These are phyloP conservation scores for Papilio machaon DNA, from an alignment of 1,140 invertebrate genomes.

Conservation along the genomic window DNA sequence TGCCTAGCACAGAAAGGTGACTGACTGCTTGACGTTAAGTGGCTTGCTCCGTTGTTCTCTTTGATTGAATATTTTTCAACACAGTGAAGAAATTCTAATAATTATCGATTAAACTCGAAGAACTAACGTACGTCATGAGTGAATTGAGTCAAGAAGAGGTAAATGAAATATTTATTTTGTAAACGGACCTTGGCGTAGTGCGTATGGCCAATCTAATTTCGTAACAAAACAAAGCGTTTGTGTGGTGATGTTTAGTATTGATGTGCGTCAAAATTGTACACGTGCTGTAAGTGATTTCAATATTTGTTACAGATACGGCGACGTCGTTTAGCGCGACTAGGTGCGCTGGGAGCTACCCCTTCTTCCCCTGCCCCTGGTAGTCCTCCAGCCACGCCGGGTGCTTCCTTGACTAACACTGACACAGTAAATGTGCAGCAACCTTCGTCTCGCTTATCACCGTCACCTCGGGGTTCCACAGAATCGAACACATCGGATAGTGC, in stretches of 20 bases:
- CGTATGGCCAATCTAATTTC: constrained; percentile 80
- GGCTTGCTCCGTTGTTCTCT: constrained; percentile 73
- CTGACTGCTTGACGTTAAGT: constrained; percentile 80
- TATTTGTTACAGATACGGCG: constrained; percentile 71
- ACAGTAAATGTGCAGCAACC: constrained; percentile 55
- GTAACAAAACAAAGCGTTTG: constrained; percentile 81
- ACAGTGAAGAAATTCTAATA: constrained; percentile 55
- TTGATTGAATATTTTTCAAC: constrained; percentile 56
- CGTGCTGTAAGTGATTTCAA: constrained; percentile 55
- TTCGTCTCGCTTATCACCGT: constrained; percentile 54
- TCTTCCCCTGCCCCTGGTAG: constrained; percentile 60
- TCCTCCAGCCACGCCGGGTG: constrained; percentile 70
- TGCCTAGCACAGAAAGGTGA: constrained; percentile 63
- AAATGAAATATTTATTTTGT: constrained; percentile 73
- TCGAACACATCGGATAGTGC: constrained; percentile 52
- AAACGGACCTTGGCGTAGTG: constrained; percentile 71
- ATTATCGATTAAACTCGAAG: constrained; percentile 48
- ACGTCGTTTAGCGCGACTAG: constrained; percentile 73
- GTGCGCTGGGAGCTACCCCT: constrained; percentile 64
- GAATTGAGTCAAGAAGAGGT: constrained; percentile 91
- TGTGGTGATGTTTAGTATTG: constrained; percentile 58
- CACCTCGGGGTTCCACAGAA: constrained; percentile 63
- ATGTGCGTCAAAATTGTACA: constrained; percentile 57
- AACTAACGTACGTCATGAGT: constrained; percentile 83
- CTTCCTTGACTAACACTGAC: constrained; percentile 64